phyloP scores from a whole-genome alignment of 2,113 vertebrate species.

The Pangasianodon hypophthalmus region DNA sequence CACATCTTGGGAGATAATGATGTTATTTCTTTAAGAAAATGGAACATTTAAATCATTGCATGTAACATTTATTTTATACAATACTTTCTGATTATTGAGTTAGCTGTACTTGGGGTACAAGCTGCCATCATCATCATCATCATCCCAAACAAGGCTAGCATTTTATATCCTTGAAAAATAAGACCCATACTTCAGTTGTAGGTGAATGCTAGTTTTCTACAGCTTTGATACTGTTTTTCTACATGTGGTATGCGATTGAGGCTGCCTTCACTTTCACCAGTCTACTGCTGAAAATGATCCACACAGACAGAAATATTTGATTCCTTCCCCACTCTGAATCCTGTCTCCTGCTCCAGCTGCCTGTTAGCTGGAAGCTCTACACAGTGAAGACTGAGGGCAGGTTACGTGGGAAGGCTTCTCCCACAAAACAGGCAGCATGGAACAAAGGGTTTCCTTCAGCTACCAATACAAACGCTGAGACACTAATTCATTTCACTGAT shows the following conservation, averaged over 20 bases:
- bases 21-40: not conserved
- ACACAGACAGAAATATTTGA: slow-evolving; percentile 24
- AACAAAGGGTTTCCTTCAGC: slow-evolving; percentile 29
- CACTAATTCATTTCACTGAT: not conserved
- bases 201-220: not conserved
- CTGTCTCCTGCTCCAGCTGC: not conserved
- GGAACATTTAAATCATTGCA: not conserved
- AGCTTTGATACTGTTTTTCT: not conserved
- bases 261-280: not conserved
- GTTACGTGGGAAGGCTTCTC: slow-evolving; percentile 48
- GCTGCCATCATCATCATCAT: not conserved
- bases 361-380: not conserved
- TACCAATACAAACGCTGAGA: not conserved
- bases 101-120: not conserved
- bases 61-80: not conserved
- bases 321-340: not conserved
- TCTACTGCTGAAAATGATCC: not conserved
- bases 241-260: not conserved
- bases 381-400: not conserved
- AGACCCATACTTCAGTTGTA: not conserved
- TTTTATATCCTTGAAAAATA: not conserved
- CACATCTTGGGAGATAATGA: not conserved
- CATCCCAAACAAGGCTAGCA: not conserved
- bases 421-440: slow-evolving; percentile 50
- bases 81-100: not conserved